phyloP scores from a whole-genome alignment of 2,797 vertebrate species.

The Typhlichthys subterraneus region DNA sequence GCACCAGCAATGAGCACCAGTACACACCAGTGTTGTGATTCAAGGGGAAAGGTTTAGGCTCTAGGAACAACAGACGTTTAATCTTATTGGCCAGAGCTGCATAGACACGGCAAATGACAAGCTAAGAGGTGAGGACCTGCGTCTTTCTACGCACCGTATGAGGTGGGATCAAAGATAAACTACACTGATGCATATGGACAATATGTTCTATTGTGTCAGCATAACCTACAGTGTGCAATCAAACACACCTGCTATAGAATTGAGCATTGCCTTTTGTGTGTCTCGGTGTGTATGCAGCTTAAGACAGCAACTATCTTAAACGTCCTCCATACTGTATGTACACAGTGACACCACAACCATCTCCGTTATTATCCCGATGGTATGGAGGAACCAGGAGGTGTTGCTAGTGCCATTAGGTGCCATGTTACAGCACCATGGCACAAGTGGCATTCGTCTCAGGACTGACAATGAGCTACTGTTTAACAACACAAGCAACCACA shows the following conservation, averaged over 20 bases:
- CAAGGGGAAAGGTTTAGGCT: neutral
- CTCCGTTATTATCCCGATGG: conserved; percentile 37
- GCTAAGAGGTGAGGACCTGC: too few species aligned
- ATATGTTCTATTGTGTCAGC: too few species aligned
- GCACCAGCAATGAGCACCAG: conserved; percentile 18
- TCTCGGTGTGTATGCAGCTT: too few species aligned
- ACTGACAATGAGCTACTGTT: conserved; percentile 37
- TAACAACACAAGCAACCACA: conserved; percentile 65
- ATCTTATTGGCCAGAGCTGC: neutral
- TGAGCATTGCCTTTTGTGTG: too few species aligned
- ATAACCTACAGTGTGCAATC: too few species aligned
- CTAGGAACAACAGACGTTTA: neutral
- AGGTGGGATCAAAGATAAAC: too few species aligned
- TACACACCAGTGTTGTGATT: neutral
- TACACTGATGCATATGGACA: too few species aligned
- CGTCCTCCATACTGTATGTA: conserved; percentile 23
- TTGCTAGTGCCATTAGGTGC: conserved; percentile 2
- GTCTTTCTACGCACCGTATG: too few species aligned
- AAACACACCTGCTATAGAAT: too few species aligned
- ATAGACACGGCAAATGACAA: too few species aligned
- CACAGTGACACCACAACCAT: conserved; percentile 38
- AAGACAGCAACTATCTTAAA: conserved; percentile 17
- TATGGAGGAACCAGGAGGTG: conserved; percentile 5
- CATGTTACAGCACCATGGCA: neutral
- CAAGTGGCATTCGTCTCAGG: conserved; percentile 18